Percentiles rank a stretch among this genome's conserved stretches.
phyloP scores from a whole-genome alignment of 2,888 invertebrate genomes.

The Drosophila atripex region DNA sequence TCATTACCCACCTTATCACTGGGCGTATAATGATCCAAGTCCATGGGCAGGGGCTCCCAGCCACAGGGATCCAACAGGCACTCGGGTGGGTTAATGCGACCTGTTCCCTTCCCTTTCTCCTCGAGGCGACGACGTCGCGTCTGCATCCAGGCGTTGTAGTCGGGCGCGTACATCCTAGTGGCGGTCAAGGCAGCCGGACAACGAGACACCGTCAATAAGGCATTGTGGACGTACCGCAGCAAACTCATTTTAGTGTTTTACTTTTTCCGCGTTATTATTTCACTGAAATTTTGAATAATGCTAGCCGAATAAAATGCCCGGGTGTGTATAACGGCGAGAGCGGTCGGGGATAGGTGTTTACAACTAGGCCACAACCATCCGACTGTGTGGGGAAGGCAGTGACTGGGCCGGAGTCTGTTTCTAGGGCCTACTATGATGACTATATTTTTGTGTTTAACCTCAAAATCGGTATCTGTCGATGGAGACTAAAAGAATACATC shows the following conservation, averaged over 20 bases:
- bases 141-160: background rate
- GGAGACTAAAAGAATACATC: too few species aligned
- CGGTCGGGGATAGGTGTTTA: background rate
- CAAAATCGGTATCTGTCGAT: too few species aligned
- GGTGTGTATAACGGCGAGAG: background rate
- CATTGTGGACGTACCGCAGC: background rate
- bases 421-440: background rate
- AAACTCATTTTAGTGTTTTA: conserved; percentile 3
- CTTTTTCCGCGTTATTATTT: background rate
- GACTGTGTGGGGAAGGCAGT: background rate
- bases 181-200: background rate
- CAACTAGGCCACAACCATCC: background rate
- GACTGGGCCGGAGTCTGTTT: background rate
- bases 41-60: conserved; percentile 14
- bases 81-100: background rate
- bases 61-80: conserved; percentile 27
- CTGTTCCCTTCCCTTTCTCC: background rate
- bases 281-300: conserved; percentile 8
- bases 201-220: background rate
- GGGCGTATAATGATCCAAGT: conserved; percentile 33
- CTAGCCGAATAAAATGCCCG: background rate
- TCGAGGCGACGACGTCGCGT: background rate
- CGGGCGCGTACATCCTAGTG: background rate
- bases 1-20: conserved; percentile 32
- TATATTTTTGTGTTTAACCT: background rate